Percentiles rank a stretch among this genome's conserved stretches.
phyloP scores from a whole-genome alignment of 2,113 vertebrate species.

The Cheilinus undulatus region DNA sequence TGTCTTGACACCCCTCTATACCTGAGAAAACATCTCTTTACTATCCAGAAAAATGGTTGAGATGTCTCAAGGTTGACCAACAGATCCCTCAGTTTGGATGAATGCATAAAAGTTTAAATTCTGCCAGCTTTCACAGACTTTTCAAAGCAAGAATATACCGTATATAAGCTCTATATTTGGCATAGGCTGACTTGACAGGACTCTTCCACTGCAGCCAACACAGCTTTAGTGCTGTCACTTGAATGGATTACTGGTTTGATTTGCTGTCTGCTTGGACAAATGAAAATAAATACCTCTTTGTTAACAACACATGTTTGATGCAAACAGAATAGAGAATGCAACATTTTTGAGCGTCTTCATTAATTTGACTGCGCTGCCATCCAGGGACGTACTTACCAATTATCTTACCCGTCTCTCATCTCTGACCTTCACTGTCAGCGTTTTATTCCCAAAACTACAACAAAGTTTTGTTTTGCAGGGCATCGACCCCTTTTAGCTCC shows the following conservation, averaged over 20 bases:
- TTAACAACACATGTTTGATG: conserved; percentile 24
- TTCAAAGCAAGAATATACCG: not conserved
- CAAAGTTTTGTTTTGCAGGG: conserved; percentile 45
- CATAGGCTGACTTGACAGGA: conserved; percentile 8
- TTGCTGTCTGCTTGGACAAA: not conserved
- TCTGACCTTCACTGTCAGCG: conserved; percentile 40
- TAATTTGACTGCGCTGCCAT: conserved; percentile 14
- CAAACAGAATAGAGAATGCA: conserved; percentile 1
- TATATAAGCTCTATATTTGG: conserved; percentile 8
- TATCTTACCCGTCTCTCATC: conserved; percentile 37
- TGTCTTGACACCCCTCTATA: too few relatives aligned
- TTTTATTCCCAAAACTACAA: conserved; percentile 41
- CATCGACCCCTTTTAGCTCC: conserved; percentile 48
- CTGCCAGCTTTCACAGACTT: not conserved
- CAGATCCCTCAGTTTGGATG: not conserved
- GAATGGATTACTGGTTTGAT: conserved; percentile 20
- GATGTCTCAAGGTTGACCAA: not conserved
- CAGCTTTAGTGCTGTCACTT: not conserved
- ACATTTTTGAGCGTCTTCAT: conserved; percentile 25
- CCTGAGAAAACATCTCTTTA: too few relatives aligned
- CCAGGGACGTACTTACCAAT: conserved; percentile 28
- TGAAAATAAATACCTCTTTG: conserved; percentile 8
- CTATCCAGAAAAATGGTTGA: not conserved
- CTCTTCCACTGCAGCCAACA: not conserved
- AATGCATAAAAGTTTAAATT: not conserved